Conservation (phyloP, 2,888 invertebrate species). For the Hemithea aestivaria region DNA sequence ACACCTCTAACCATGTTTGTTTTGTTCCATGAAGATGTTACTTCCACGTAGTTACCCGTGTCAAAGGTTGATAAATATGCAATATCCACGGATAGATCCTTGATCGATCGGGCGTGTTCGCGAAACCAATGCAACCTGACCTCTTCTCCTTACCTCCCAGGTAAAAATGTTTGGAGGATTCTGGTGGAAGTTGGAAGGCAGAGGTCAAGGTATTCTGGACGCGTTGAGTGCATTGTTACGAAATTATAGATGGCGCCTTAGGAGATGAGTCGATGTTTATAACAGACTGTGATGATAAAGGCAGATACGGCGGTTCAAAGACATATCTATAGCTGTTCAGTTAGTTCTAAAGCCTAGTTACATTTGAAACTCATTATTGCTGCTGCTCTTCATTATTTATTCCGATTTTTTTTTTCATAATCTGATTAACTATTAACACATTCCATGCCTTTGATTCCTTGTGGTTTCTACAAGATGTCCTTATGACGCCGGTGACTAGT, state of each 20-base stretch:
- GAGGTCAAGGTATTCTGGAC: conserved; percentile 47
- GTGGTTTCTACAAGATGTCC: too few species aligned
- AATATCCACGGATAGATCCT: conserved; percentile 69
- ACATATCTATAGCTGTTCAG: too few species aligned
- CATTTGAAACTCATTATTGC: too few species aligned
- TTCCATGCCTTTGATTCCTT: too few species aligned
- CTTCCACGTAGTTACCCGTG: conserved; percentile 72
- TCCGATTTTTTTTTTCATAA: too few species aligned
- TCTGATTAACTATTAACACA: too few species aligned
- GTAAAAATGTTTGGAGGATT: conserved; percentile 2
- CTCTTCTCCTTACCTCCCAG: conserved; percentile 23
- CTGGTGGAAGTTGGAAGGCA: conserved; percentile 14
- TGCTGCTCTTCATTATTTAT: too few species aligned
- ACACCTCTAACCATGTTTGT: conserved; percentile 58
- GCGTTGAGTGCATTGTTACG: conserved; percentile 65
- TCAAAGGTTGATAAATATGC: conserved; percentile 80
- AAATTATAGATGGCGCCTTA: conserved; percentile 78
- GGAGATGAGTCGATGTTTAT: conserved; percentile 72
- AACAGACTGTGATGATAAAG: too few species aligned
- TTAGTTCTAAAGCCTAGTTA: too few species aligned
- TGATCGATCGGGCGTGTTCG: conserved; percentile 70
- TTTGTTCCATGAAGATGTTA: conserved; percentile 74
- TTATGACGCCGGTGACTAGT: too few species aligned
- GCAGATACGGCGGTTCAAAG: too few species aligned
- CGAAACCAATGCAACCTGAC: conserved; percentile 37